Conservation (phyloP, 2,797 vertebrate genomes). For the Crocodylus rhombifer region DNA sequence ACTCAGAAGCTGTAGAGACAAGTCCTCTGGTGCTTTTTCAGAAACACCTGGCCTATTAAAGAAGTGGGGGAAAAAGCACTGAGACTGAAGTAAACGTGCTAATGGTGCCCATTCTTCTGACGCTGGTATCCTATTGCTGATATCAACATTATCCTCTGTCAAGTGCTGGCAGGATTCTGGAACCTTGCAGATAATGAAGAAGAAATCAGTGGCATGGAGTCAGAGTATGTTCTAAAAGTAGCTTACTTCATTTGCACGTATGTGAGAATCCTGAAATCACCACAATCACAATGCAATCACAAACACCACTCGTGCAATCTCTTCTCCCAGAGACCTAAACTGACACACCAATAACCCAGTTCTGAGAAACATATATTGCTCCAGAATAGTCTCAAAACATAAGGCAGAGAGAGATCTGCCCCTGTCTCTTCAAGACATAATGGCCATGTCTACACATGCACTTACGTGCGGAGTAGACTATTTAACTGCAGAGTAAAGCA, state of each 20-base stretch:
- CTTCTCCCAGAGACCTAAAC: background rate
- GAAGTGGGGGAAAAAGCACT: background rate
- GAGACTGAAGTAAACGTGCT: background rate
- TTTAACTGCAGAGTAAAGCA: too few species aligned
- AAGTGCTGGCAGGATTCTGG: background rate
- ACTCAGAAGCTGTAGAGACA: slow-evolving; percentile 62
- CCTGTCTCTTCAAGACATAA: background rate
- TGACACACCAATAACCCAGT: background rate
- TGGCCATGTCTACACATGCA: too few species aligned
- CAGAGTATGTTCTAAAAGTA: background rate
- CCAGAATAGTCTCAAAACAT: background rate
- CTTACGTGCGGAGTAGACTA: too few species aligned
- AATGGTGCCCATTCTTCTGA: background rate
- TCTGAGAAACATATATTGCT: background rate
- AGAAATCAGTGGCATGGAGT: background rate
- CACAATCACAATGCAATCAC: accelerated
- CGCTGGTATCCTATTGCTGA: background rate
- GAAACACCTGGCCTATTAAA: slow-evolving; percentile 23
- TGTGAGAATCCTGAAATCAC: slow-evolving; percentile 7
- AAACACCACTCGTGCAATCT: background rate
- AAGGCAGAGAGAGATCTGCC: background rate
- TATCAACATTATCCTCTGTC: background rate
- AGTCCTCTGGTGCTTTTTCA: slow-evolving; percentile 57
- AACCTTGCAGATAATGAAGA: background rate
- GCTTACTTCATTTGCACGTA: background rate